phyloP scores from a whole-genome alignment of 2,888 invertebrate genomes.

The Cecidostiba fungosa region DNA sequence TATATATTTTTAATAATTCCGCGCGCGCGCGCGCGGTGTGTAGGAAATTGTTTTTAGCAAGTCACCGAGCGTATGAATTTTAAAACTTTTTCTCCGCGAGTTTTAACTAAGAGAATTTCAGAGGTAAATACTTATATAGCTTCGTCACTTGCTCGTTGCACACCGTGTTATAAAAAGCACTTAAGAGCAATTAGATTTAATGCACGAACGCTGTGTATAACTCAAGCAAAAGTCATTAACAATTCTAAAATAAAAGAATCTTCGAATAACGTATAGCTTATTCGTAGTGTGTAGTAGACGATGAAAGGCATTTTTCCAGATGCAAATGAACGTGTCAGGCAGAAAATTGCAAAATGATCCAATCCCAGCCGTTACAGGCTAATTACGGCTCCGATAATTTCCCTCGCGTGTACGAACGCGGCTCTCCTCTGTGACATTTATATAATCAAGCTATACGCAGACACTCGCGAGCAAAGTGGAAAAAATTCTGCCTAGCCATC shows the following conservation, averaged over 20 bases:
- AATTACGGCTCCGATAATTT: conserved; percentile 38
- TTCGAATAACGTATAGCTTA: not conserved
- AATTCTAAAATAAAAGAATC: not conserved
- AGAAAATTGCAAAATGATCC: conserved; percentile 44
- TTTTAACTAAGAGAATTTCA: not conserved
- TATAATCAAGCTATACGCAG: conserved; percentile 2
- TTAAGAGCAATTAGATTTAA: not conserved
- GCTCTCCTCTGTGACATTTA: conserved; percentile 35
- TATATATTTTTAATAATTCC: conserved; percentile 10
- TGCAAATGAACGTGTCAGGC: conserved; percentile 11
- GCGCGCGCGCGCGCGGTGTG: not conserved
- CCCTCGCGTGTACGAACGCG: not conserved
- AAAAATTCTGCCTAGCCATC: conserved; percentile 29
- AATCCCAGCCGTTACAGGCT: conserved; percentile 9
- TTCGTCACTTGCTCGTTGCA: not conserved
- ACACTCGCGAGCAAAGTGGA: not conserved
- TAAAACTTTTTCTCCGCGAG: not conserved
- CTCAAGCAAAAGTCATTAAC: not conserved
- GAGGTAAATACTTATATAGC: too few relatives aligned
- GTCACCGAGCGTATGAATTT: not conserved
- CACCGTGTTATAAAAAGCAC: not conserved
- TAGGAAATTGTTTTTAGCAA: not conserved
- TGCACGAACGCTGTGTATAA: not conserved
- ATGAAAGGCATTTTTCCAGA: conserved; percentile 4
- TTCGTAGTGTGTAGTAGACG: not conserved